A percentile compares a stretch with the other conserved stretches of the same genome.
phyloP scores from a whole-genome alignment of 2,113 vertebrate genomes.

The Geococcyx californianus region DNA sequence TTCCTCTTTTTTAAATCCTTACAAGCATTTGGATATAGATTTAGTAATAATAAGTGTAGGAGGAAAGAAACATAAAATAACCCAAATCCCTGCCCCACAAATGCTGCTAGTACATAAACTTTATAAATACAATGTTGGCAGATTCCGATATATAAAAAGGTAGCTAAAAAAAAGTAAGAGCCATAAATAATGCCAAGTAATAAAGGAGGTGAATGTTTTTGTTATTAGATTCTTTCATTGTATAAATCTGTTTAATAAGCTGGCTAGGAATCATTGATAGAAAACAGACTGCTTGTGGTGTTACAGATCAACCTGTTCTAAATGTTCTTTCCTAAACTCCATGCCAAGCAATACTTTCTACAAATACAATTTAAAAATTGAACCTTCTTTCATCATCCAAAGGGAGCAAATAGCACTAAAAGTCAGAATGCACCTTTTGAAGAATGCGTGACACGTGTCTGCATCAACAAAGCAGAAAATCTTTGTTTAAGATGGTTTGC shows the following conservation, averaged over 20 bases:
- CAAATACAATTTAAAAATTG: conserved; percentile 77
- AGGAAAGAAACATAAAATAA: conserved; percentile 31
- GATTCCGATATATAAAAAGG: conserved; percentile 77
- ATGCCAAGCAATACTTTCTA: conserved; percentile 76
- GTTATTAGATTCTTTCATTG: conserved; percentile 86
- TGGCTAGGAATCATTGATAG: conserved; percentile 81
- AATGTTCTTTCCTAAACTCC: conserved; percentile 64
- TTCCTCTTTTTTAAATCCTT: not conserved
- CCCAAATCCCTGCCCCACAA: conserved; percentile 56
- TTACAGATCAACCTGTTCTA: conserved; percentile 78
- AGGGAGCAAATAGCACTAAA: conserved; percentile 64
- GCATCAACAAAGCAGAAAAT: not conserved
- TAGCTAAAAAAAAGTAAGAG: conserved; percentile 75
- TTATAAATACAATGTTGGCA: conserved; percentile 76
- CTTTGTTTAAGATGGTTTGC: conserved; percentile 13
- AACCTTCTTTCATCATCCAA: conserved; percentile 74
- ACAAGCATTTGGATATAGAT: conserved; percentile 22
- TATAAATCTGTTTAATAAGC: conserved; percentile 87
- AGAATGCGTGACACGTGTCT: not conserved
- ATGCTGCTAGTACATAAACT: conserved; percentile 73
- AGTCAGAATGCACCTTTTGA: conserved; percentile 46
- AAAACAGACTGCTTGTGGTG: conserved; percentile 82
- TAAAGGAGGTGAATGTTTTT: conserved; percentile 84
- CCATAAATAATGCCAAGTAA: conserved; percentile 84
- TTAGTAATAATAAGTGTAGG: conserved; percentile 1